Base-by-base conservation (phyloP, 2,888 invertebrate species). In the Ophion slaviceki region DNA sequence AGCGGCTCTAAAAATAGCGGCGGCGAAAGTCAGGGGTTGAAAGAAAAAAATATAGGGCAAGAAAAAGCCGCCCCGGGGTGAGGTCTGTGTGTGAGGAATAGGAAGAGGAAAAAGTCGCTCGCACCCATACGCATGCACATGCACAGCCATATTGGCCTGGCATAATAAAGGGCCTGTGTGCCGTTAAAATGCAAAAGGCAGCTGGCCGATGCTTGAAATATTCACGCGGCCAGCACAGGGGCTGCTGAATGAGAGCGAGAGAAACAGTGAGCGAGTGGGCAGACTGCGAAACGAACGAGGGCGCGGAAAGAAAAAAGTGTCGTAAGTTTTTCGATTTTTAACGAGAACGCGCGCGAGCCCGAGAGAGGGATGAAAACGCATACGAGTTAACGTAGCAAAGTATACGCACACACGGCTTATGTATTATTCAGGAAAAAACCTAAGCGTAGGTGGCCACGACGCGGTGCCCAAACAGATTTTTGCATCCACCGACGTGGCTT, bases 161-260 rank as follows among this genome's bases (percentile, higher is more conserved):
- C 64, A 61, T 70, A 80, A 86, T 80, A 80, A 83, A 83, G 78
- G 86, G 77, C 77, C 74, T 87, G 80, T 86, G 81, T 87, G 81
- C 79, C 78, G 88, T 82, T 87, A 81, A 79, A 87, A 88, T 85
- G 79, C 85, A 86, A 79, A 84, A 85, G 80, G 82, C 88, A 89
- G 91, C 89, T 88, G 91, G 78, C 86, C 78, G 71, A 61, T 76
- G 83, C 88, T 89, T 90, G 86, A 91, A 89, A 88, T 88, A 91
- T 90, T 91, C 89, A 88, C 89, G 80, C 82, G 85, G 72, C 82
- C 74, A 75, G 61, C 66, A 53, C 36, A 72, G 72, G 53, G 47
- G 77, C 76, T 67, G 66, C 61, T 59, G 45, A 70, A 61, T 28
- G 68, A 32, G 70, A 68, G 74, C n/a, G 67, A 75, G 78, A 62